Evolutionary conservation across 1,140 invertebrate species (phyloP), one percentile per base, ranked within the genome.

Genomic region (Drosophila sechellia): DNA sequence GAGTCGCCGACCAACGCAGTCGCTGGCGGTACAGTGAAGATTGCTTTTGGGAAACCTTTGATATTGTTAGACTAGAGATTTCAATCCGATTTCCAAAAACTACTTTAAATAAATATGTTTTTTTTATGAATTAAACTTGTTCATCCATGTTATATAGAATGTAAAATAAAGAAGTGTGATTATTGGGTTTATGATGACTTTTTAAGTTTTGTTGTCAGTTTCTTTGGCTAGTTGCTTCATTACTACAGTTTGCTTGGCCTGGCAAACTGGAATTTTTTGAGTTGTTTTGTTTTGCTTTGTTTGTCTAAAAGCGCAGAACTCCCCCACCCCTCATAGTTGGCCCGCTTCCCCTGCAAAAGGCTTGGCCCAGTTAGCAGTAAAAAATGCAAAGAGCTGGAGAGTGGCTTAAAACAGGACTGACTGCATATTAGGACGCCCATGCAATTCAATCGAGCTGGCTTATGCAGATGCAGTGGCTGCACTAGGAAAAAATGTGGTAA

Each of bases 201-300:
- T 10, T 31, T 3, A 31, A 31, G 31, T 10, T 10, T 6, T 31
- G 1, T 10, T 8, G 6, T 43, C 58, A 63, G 17, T 57, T 53
- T 59, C 35, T 54, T 59, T 20, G 52, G 40, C 22, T 73, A 49
- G 57, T 76, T 40, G 69, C 61, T 71, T 69, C 54, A 75, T 75
- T 75, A 66, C 75, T 75, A 75, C 72, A 76, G 72, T 76, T 76
- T 75, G 40, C 15, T 57, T 53, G 69, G 63, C 65, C 55, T 65
- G 60, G 63, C 53, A 71, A 87, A 85, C 83, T 86, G 81, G 81
- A 85, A 87, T 85, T 85, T 76, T 61, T 76, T 50, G 57, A 20
- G 54, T 63, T 54, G 70, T 43, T 76, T 66, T 64, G 46, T 74
- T 71, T 73, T 50, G 50, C 22, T 52, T 63, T 42, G 69, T 63